Percentiles rank a stretch among this genome's conserved stretches.
phyloP scores from a whole-genome alignment of 2,888 invertebrate species.

The Caenorhabditis uteleia region DNA sequence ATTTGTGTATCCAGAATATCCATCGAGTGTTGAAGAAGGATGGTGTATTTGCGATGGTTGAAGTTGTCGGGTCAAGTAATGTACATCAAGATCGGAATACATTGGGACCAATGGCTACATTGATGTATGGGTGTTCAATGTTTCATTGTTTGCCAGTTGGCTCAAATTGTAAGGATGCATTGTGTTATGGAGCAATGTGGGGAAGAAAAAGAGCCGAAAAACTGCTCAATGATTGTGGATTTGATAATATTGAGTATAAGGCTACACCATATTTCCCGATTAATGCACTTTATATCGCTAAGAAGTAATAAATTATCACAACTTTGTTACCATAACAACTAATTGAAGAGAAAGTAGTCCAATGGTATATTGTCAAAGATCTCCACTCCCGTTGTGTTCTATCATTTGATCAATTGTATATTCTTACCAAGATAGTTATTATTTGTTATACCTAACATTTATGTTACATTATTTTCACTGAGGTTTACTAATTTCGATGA shows the following conservation, averaged over 20 bases:
- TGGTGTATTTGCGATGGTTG: conserved; percentile 58
- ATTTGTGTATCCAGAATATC: conserved; percentile 56
- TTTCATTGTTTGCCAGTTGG: conserved; percentile 61
- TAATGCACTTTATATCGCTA: conserved; percentile 44
- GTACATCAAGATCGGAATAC: conserved; percentile 4
- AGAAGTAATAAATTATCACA: neutral
- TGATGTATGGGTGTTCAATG: conserved; percentile 44
- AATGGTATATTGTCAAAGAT: no score
- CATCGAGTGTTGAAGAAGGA: conserved; percentile 56
- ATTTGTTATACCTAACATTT: neutral
- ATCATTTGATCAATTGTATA: no score
- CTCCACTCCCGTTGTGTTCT: no score
- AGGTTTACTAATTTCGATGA: neutral
- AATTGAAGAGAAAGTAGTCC: no score
- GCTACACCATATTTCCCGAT: conserved; percentile 40
- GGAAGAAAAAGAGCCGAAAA: conserved; percentile 43
- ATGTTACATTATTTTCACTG: neutral
- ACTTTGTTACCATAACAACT: no score
- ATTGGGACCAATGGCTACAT: conserved; percentile 13
- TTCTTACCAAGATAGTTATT: no score
- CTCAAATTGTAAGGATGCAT: conserved; percentile 47
- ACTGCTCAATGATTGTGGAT: conserved; percentile 50
- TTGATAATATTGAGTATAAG: conserved; percentile 39
- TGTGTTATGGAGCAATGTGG: conserved; percentile 57
- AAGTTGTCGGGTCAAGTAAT: conserved; percentile 47